Conservation (phyloP, 2,113 vertebrate species). For the Tamias sibiricus region DNA sequence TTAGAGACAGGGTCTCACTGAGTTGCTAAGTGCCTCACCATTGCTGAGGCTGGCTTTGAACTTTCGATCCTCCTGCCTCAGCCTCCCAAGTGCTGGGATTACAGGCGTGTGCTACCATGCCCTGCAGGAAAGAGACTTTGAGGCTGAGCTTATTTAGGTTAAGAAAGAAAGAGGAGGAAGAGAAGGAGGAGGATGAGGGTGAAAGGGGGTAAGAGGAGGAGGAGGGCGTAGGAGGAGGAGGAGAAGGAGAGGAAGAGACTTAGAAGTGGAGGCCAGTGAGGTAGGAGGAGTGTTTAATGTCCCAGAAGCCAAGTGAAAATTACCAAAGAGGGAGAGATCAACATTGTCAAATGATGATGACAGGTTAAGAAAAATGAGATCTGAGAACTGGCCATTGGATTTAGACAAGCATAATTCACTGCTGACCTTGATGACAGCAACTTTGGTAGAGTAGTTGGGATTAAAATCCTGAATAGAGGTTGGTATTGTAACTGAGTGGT, state of each 20-base stretch:
- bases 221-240: no score
- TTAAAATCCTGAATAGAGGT: not conserved
- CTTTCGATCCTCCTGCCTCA: no score
- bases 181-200: not conserved
- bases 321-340: not conserved
- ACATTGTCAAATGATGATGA: not conserved
- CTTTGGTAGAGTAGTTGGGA: not conserved
- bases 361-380: not conserved
- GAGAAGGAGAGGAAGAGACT: not conserved
- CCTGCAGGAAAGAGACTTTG: no score
- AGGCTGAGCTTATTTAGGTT: no score
- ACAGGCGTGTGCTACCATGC: no score
- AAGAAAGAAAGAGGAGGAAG: not conserved
- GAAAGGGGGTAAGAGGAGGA: no score
- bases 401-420: not conserved
- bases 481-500: no score
- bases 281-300: not conserved
- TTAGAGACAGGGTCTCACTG: no score
- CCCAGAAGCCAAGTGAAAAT: not conserved
- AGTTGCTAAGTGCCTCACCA: no score
- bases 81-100: no score
- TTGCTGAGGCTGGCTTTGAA: no score
- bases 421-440: not conserved
- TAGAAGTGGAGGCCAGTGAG: not conserved
- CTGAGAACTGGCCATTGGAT: not conserved